Evolutionary conservation across 1,140 invertebrate species (phyloP).

Genomic region (Diuraphis noxia): DNA sequence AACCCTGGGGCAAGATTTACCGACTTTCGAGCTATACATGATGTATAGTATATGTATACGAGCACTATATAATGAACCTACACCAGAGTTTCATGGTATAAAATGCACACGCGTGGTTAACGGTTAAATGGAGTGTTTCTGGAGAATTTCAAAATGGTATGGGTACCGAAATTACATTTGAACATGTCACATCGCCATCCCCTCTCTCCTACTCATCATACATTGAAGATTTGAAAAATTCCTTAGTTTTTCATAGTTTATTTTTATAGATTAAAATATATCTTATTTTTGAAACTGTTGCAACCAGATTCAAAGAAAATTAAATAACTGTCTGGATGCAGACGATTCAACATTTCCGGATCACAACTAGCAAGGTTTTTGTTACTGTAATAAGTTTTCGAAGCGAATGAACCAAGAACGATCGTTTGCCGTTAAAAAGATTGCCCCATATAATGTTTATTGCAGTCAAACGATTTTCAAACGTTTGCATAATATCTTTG

Average conservation of each 20-base stretch:
- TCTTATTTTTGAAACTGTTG: not conserved
- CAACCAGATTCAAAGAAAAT: not conserved
- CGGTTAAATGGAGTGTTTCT: not conserved
- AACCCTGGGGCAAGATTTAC: not conserved
- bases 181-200: too few relatives aligned
- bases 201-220: too few relatives aligned
- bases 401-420: not conserved
- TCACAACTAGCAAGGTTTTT: not conserved
- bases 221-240: too few relatives aligned
- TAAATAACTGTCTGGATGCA: not conserved
- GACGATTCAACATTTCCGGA: not conserved
- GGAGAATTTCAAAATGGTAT: not conserved
- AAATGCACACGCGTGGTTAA: not conserved
- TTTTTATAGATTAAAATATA: not conserved
- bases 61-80: not conserved
- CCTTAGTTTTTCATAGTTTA: not conserved
- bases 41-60: not conserved
- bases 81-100: not conserved
- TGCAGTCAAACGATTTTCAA: not conserved
- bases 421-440: not conserved
- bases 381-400: too few relatives aligned
- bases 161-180: too few relatives aligned
- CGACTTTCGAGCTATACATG: not conserved
- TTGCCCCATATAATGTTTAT: not conserved
- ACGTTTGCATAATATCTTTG: not conserved